These are phyloP conservation scores for Apeira syringaria DNA, from an alignment of 2,888 invertebrate genomes.

Conservation along the genomic window DNA sequence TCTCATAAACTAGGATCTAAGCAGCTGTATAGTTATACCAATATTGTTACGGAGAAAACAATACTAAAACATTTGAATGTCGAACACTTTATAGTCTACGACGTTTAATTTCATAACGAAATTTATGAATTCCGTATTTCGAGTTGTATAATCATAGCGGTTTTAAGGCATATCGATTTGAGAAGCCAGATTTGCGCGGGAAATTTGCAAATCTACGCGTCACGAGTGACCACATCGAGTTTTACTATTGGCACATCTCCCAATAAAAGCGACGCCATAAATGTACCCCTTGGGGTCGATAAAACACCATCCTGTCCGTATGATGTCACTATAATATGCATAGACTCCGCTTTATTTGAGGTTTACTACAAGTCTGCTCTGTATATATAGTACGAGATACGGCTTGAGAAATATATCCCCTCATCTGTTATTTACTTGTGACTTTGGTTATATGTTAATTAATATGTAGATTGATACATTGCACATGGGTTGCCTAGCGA, in stretches of 20 bases:
- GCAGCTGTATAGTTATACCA: conserved; percentile 14
- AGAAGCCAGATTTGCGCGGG: conserved; percentile 9
- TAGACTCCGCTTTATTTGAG: conserved; percentile 77
- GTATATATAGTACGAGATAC: conserved; percentile 17
- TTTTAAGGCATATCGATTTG: conserved; percentile 21
- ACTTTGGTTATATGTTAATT: too few species aligned
- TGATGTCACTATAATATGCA: conserved; percentile 81
- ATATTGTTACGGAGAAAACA: conserved; percentile 9
- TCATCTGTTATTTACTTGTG: too few species aligned
- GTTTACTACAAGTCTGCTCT: conserved; percentile 49
- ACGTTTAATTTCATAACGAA: conserved; percentile 18
- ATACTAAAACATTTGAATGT: conserved; percentile 13
- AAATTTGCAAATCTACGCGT: conserved; percentile 27
- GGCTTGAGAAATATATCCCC: too few species aligned
- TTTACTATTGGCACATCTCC: conserved; percentile 70
- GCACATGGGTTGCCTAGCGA: too few species aligned
- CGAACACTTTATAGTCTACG: conserved; percentile 3
- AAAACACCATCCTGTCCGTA: conserved; percentile 67
- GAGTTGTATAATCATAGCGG: conserved; percentile 11
- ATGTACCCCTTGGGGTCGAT: conserved; percentile 64
- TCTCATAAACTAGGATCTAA: conserved; percentile 11
- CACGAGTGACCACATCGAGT: conserved; percentile 53
- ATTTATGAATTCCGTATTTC: conserved; percentile 13
- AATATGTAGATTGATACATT: too few species aligned
- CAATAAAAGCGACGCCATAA: conserved; percentile 67